Evolutionary conservation across 1,140 invertebrate species (phyloP), one percentile per base, ranked within the genome.

Genomic region (Lucilia sericata): DNA sequence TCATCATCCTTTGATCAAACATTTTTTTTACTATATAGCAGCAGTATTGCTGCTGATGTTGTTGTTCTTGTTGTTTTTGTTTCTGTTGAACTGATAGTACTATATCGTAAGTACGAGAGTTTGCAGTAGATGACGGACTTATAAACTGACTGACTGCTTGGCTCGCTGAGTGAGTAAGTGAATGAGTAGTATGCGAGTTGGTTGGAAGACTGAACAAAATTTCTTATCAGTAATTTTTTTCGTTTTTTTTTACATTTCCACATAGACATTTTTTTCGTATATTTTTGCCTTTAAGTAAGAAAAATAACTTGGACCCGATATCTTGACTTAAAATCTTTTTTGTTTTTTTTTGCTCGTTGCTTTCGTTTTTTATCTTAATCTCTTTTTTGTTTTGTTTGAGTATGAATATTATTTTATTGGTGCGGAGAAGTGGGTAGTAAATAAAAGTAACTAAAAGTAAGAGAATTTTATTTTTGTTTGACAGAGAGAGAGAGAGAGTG

Each of bases 1-100:
- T 80, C 42, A 80, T 80, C 76, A 80, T 80, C 19, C 76, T 80
- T 80, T 80, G 76, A 80, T 80, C 76, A 80, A 80, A 80, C 42
- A 80, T 25, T 80, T 80, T 70, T 30, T 30, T 30, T 10, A 21
- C n/a, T 70, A 21, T 25, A 55, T 55, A 55, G 13, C 17, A 55
- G 51, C 51, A 55, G 13, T 12, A 55, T 49, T 49, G 12, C 51
- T 12, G 51, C 51, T 12, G 17, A 1, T 14, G 51, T 55, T 14
- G 12, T 55, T 55, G 60, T 30, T 30, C 25, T 30, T 30, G 10
- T 60, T 60, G 65, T 60, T 17, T 70, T 70, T 21, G 65, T 25
- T 70, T 70, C 5, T 80, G 13, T 80, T 49, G 42, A 70, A 42
- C 76, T 80, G 76, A 80, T 70, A 70, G 65, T 21, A 80, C 17